Percentiles rank a stretch among this genome's conserved stretches.
These are phyloP conservation scores for Eufriesea mexicana DNA, from an alignment of 1,140 invertebrate species.

Conservation along the genomic window DNA sequence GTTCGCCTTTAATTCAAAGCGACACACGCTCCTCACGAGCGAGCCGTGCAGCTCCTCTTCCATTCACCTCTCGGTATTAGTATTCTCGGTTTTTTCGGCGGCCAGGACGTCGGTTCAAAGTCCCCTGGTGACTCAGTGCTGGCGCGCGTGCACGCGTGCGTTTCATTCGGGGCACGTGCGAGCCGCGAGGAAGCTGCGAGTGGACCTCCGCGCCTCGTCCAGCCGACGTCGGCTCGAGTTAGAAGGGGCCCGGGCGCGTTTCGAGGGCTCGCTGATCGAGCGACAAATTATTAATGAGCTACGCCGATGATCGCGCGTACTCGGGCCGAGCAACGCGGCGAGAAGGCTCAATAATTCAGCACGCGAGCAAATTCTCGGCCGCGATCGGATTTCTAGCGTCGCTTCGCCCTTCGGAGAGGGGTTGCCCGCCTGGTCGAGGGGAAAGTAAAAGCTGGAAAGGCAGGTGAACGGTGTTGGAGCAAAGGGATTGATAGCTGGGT, in stretches of 20 bases:
- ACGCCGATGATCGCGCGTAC: slow-evolving; percentile 14
- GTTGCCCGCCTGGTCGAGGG: background rate
- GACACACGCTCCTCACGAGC: background rate
- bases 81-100: slow-evolving; percentile 31
- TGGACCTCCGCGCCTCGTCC: slow-evolving; percentile 12
- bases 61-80: slow-evolving; percentile 26
- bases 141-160: slow-evolving; percentile 40
- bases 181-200: slow-evolving; percentile 37
- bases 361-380: slow-evolving; percentile 5
- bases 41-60: background rate
- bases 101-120: slow-evolving; percentile 32
- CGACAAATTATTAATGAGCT: slow-evolving; percentile 62
- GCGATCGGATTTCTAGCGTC: slow-evolving; percentile 30
- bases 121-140: slow-evolving; percentile 41
- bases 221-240: slow-evolving; percentile 34
- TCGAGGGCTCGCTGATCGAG: slow-evolving; percentile 47
- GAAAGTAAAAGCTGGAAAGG: slow-evolving; percentile 32
- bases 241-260: background rate
- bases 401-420: too few relatives aligned
- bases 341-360: slow-evolving; percentile 52
- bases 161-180: slow-evolving; percentile 63
- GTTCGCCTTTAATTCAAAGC: background rate
- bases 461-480: slow-evolving; percentile 7
- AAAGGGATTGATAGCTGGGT: slow-evolving; percentile 59
- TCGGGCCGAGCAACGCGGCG: background rate